A percentile compares a stretch with the other conserved stretches of the same genome.
Evolutionary conservation across 2,888 invertebrate species (phyloP).

Genomic region (Acleris sparsana): DNA sequence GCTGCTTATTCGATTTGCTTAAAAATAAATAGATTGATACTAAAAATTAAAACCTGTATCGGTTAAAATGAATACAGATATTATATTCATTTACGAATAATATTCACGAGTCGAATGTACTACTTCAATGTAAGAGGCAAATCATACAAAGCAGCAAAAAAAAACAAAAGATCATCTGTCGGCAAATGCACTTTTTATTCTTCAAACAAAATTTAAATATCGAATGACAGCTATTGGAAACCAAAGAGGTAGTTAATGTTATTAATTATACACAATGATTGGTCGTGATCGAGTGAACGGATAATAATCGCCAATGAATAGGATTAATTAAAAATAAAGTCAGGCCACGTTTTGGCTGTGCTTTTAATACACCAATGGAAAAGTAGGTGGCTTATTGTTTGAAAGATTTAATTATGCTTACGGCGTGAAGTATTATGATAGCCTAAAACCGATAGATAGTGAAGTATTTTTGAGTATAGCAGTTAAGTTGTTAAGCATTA

Average conservation of each 20-base stretch:
- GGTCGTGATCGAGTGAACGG: slow-evolving; percentile 12
- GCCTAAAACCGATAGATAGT: background rate
- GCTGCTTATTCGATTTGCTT: too few relatives aligned
- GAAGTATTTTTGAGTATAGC: too few relatives aligned
- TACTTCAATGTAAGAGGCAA: too few relatives aligned
- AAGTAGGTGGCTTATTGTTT: slow-evolving; percentile 15
- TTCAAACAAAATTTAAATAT: background rate
- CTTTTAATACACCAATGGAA: slow-evolving; percentile 17
- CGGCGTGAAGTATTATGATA: background rate
- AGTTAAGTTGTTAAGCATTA: too few relatives aligned
- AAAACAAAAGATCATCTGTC: too few relatives aligned
- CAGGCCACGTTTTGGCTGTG: slow-evolving; percentile 20
- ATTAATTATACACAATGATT: slow-evolving; percentile 27
- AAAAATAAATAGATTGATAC: too few relatives aligned
- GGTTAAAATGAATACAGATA: too few relatives aligned
- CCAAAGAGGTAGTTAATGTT: slow-evolving; percentile 16
- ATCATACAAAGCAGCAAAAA: too few relatives aligned
- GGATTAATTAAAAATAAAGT: slow-evolving; percentile 18
- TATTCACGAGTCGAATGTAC: too few relatives aligned
- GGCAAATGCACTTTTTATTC: too few relatives aligned
- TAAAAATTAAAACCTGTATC: too few relatives aligned
- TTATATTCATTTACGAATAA: too few relatives aligned
- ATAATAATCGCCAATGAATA: slow-evolving; percentile 28
- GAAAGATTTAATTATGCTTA: slow-evolving; percentile 4
- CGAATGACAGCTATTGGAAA: slow-evolving; percentile 9